Evolutionary conservation across 2,888 invertebrate genomes (phyloP), one percentile per base, ranked within the genome.

Genomic region (Tinea trinotella): DNA sequence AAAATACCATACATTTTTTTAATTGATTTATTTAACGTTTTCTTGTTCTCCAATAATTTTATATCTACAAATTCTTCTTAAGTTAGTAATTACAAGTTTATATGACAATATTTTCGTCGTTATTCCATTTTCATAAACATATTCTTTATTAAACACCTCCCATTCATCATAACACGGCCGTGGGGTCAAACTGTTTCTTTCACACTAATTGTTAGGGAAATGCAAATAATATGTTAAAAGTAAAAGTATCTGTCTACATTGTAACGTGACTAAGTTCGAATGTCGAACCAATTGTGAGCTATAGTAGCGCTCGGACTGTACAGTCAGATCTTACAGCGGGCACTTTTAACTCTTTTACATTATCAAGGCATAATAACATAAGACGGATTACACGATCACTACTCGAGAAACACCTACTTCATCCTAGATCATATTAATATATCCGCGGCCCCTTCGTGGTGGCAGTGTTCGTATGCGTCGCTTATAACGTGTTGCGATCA

Each of bases 381-480:
- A 80, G 76, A 79, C 78, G 80, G 79, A 81, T 74, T 76, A 83
- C 75, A 84, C 79, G 77, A 83, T 74, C 71, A 78, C 84, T 85
- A 85, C 84, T 82, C 75, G 80, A 81, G 76, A 80, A 83, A 83
- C 83, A 84, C 70, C 84, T 84, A 84, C 83, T 71, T 76, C 78
- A 82, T 84, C 82, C 84, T 84, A 85, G 84, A 85, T 84, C 84
- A 85, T 85, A 85, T 85, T 74, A 83, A 84, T 83, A 84, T 83
- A 84, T 75, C 20, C 67, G 64, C 44, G 22, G 50, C 71, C 73
- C 72, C 74, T 74, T 44, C 20, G 53, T 53, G 70, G 46, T 71
- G 74, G 73, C 76, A 75, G 76, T 73, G 73, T 66, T 54, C 64
- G 65, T 66, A 66, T 68, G 68, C 57, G 48, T 10, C 46, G 52